Base-by-base conservation (phyloP, 1,140 invertebrate species). In the Paraescarpia echinospica region DNA sequence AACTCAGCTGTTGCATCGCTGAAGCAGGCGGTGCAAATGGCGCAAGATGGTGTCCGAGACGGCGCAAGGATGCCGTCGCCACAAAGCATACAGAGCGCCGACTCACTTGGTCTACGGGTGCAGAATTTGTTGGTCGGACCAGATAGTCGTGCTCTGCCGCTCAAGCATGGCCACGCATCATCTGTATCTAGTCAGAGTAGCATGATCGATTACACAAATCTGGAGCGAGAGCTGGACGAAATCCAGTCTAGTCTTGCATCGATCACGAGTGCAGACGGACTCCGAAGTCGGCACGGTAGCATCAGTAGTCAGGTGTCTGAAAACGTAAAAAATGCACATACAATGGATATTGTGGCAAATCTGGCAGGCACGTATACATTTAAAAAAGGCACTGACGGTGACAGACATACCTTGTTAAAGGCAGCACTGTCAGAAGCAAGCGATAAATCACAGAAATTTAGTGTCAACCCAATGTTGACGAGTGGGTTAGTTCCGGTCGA, bases 401-500 rank as follows among this genome's bases (percentile, higher is more conserved):
- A 77, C 27, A 31, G 59, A 27, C 4, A 22, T 22, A 31, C 59
- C 2, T 6, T 77, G 59, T 2, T 18, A 77, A 77, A 77, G 59
- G 22, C 4, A 31, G 59, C 59, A 27, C 8, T 4, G 27, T 31
- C 59, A 27, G 59, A 77, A 77, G 59, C 59, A 18, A 27, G 59
- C 59, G 59, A 77, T 4, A 77, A 77, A 2, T 31, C 59, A 31
- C 59, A 77, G 12, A 90, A 90, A 12, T 90, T 90, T 34, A 41
- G 0, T 34, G 90, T 90, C 35, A 41, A 90, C 35, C 90, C 90
- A 5, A 33, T 92, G 34, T 51, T 92, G 33, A 92, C 92, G 9
- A 77, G 88, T 92, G 92, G 92, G 5, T 48, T 92, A 14, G 33
- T 92, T 14, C 92, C 92, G 0, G 48, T 92, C 0, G 92, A 92